Percentiles rank a stretch among this genome's conserved stretches.
Conservation (phyloP, 1,140 invertebrate species). For the Drosophila sturtevanti region DNA sequence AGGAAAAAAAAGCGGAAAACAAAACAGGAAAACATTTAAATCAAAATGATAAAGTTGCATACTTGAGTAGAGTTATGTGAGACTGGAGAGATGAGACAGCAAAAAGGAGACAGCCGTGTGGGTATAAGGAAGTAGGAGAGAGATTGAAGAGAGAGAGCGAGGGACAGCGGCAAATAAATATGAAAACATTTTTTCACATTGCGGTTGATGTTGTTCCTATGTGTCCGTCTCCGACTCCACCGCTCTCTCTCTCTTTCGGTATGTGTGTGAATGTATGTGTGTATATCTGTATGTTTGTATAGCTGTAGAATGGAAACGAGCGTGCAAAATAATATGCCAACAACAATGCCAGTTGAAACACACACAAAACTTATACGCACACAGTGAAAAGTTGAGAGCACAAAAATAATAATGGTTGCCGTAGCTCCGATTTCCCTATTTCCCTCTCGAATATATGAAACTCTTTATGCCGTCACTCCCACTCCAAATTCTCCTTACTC, state of each 20-base stretch:
- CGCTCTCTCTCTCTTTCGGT: constrained; percentile 6
- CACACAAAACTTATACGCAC: constrained; percentile 41
- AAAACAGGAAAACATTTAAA: constrained; percentile 77
- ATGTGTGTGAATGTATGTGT: constrained; percentile 37
- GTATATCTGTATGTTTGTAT: constrained; percentile 23
- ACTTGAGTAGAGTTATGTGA: constrained; percentile 82
- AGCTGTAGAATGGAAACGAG: constrained; percentile 54
- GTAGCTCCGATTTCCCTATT: neutral
- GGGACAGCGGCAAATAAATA: constrained; percentile 71
- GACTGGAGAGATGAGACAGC: constrained; percentile 15
- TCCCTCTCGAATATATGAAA: constrained; percentile 32
- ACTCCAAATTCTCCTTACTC: neutral
- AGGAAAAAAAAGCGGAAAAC: constrained; percentile 47
- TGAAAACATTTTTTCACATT: constrained; percentile 75
- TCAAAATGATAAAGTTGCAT: constrained; percentile 83
- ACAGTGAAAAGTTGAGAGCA: constrained; percentile 37
- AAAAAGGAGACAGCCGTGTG: neutral
- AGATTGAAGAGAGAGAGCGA: constrained; percentile 9
- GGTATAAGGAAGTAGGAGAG: neutral
- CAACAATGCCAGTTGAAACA: constrained; percentile 67
- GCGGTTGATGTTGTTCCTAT: constrained; percentile 45
- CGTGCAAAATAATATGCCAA: constrained; percentile 76
- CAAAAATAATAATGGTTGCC: constrained; percentile 3
- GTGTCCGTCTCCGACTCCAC: constrained; percentile 16
- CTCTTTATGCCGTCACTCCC: constrained; percentile 2